Base-by-base conservation (phyloP, 2,888 invertebrate genomes). In the Oxycera nigricornis region DNA sequence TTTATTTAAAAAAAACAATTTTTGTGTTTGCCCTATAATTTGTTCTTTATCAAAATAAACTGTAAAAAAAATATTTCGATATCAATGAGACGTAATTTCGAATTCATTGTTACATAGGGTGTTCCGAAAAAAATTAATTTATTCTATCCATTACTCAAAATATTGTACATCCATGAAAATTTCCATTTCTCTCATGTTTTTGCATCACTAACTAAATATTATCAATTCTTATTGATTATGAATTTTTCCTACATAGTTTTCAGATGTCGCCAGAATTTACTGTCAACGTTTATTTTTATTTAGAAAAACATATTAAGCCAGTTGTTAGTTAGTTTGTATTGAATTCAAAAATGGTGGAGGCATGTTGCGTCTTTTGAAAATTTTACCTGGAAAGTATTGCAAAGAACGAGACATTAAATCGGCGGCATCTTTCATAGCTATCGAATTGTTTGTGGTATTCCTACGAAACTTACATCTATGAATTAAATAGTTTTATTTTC, bases 31-130 rank as follows among this genome's bases (percentile, higher is more conserved):
- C 22, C 9, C 46, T 26, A 31, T 11, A 1, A 35, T 22, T 67
- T 62, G 35, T 50, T 61, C 26, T 67, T 67, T 14, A 55, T 35
- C 35, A 46, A 68, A 74, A 55, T 11, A 65, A 65, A 75, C 65
- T 39, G 65, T 65, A 72, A 72, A 46, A 72, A 72, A 52, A 72
- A 74, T 72, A 74, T 72, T 74, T 73, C 59, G 72, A 70, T 61
- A 61, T 67, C 30, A 59, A 4, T 59, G 59, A 59, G 59, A 59
- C 59, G 30, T 9, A 59, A 59, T 55, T 55, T 55, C 11, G 52
- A 55, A 55, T 55, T 9, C 3, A n/a, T 46, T n/a, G 17, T 14
- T 46, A 35, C 11, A 35, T 35, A 55, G 11, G 52, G 24, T 11
- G 11, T 55, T 55, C 52, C 52, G 24, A 55, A 55, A 55, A 20